These are phyloP conservation scores for Phalanger gymnotis DNA, from an alignment of 2,797 vertebrate species.

Conservation along the genomic window DNA sequence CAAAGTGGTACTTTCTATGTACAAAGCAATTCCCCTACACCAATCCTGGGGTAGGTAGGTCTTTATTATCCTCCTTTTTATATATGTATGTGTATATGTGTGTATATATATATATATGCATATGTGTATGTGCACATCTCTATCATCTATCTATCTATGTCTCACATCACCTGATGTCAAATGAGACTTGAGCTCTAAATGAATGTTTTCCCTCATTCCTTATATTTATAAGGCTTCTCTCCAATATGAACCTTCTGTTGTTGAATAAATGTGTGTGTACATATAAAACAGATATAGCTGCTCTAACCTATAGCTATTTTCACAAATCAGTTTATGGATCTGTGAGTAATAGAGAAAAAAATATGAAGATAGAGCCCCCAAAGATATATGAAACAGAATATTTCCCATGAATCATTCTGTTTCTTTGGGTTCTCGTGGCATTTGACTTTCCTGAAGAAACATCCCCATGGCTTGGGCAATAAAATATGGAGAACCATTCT, in stretches of 20 bases:
- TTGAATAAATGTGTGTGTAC: neutral
- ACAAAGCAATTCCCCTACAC: neutral
- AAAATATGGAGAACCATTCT: neutral
- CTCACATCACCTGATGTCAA: neutral
- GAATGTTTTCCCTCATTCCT: neutral
- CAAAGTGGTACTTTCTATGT: neutral
- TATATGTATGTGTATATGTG: no score
- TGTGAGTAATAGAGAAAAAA: neutral
- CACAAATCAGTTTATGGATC: neutral
- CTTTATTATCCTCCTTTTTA: neutral
- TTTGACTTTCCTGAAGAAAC: neutral
- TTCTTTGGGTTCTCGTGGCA: neutral
- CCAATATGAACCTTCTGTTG: neutral
- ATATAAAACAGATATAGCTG: neutral
- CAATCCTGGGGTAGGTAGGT: neutral
- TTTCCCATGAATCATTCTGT: neutral
- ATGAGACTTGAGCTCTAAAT: neutral
- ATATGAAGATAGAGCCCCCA: neutral
- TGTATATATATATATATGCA: no score
- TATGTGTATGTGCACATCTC: neutral
- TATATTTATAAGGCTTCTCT: neutral
- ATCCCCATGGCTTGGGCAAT: neutral
- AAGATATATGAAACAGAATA: neutral
- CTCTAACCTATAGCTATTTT: neutral
- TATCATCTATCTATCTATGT: neutral